phyloP scores from a whole-genome alignment of 2,888 invertebrate genomes.

The Eupithecia tripunctaria region DNA sequence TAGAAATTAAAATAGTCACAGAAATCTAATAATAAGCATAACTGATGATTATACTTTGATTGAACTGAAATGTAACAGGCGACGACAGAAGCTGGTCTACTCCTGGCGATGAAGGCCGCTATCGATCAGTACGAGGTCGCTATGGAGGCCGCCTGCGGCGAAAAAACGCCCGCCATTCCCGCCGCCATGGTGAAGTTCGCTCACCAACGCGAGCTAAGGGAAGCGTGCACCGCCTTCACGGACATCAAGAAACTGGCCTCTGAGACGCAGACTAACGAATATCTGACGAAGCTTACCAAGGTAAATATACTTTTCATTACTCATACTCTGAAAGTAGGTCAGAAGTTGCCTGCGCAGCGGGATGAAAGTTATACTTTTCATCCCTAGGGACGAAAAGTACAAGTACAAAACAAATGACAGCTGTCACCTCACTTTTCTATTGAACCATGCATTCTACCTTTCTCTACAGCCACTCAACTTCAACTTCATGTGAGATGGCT shows the following conservation, averaged over 20 bases:
- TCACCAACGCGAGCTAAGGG: constrained; percentile 30
- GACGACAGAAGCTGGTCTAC: constrained; percentile 1
- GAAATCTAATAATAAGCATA: too few species aligned
- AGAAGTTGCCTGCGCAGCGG: too few species aligned
- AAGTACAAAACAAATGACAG: too few species aligned
- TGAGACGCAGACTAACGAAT: constrained; percentile 14
- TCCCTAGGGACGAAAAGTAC: too few species aligned
- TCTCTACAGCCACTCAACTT: too few species aligned
- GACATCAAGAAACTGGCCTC: constrained; percentile 17
- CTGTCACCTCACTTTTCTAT: too few species aligned
- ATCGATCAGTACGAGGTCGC: constrained; percentile 28
- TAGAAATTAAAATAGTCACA: too few species aligned
- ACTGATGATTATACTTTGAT: too few species aligned
- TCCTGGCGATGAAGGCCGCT: not conserved
- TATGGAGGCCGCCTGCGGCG: constrained; percentile 22
- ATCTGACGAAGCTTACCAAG: constrained; percentile 19
- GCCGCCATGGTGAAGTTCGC: constrained; percentile 29
- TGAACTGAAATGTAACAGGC: constrained; percentile 2
- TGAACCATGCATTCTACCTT: too few species aligned
- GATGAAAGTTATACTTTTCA: too few species aligned
- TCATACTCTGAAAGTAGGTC: too few species aligned
- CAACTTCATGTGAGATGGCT: too few species aligned
- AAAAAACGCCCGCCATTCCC: constrained; percentile 28
- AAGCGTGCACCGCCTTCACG: constrained; percentile 27
- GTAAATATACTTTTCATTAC: constrained; percentile 5